Evolutionary conservation across 1,140 invertebrate species (phyloP).

Genomic region (Ostrea denselamellosa): DNA sequence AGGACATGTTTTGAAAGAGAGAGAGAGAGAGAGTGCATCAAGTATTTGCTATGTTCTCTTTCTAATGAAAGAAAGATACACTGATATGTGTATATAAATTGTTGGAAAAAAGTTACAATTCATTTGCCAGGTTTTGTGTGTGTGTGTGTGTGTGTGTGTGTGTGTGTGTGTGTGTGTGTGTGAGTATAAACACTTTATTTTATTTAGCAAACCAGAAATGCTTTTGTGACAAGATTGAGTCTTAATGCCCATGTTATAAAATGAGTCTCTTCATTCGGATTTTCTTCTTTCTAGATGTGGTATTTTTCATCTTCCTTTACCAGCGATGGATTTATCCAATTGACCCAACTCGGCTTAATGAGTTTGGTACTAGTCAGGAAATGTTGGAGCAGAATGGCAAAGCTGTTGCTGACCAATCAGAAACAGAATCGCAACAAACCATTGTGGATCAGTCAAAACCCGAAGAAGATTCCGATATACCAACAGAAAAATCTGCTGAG

Average conservation of each 20-base stretch:
- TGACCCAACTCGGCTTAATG: conserved; percentile 95
- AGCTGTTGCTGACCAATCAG: conserved; percentile 45
- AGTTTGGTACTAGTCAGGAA: conserved; percentile 90
- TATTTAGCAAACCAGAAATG: too few relatives aligned
- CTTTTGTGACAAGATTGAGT: too few relatives aligned
- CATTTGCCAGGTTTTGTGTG: too few relatives aligned
- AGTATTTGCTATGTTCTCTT: too few relatives aligned
- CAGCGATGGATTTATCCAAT: conserved; percentile 99
- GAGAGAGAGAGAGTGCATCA: background rate
- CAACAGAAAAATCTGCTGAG: conserved; percentile 67
- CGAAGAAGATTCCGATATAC: conserved; percentile 31
- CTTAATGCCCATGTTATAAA: too few relatives aligned
- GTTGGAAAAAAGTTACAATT: too few relatives aligned
- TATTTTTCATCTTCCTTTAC: conserved; percentile 99
- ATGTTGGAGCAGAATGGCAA: conserved; percentile 75
- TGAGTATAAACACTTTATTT: too few relatives aligned
- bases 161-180: too few relatives aligned
- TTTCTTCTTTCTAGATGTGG: conserved; percentile 88
- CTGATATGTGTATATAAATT: too few relatives aligned
- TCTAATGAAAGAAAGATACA: too few relatives aligned
- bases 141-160: too few relatives aligned
- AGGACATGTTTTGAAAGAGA: conserved; percentile 61
- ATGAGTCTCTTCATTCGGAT: background rate
- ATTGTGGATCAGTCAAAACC: conserved; percentile 16
- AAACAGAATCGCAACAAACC: background rate